Evolutionary conservation across 2,113 vertebrate genomes (phyloP), one percentile per base, ranked within the genome.

Genomic region (Ctenodactylus gundi): DNA sequence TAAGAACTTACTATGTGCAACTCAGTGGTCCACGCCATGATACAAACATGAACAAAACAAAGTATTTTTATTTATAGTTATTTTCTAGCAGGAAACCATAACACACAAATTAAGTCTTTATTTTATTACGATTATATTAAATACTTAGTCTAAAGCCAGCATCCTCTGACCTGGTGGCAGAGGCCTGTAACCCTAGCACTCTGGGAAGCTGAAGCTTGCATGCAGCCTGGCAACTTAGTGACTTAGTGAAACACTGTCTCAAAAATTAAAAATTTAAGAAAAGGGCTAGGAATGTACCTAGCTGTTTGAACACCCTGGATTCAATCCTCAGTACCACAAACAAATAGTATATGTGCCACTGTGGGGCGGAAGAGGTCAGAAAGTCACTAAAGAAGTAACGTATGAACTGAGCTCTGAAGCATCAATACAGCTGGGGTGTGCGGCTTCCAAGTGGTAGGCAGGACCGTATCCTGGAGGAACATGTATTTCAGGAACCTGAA

Each of bases 371-470:
- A 18, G 6, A 53, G 64, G 95, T 60, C 21, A 78, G 36, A 31
- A 91, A 89, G 14, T 85, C 78, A 60, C 73, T 91, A 34, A 88
- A 92, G 39, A 84, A 93, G 36, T 68, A 39, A 51, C 60, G 58
- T 11, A 68, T 25, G 70, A 53, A 65, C 41, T 77, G 25, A 53
- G 58, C 27, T 86, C 58, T 29, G 23, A 89, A 18, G 31, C 44
- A 88, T 60, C 41, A 67, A 41, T 78, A 91, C 67, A 57, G 10
- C 29, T 5, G 36, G 44, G 68, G 18, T 34, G 21, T 14, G 6
- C 17, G 27, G 27, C 23, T 64, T 51, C 62, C 49, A 81, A 34
- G 27, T n/a, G 41, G 21, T 1, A 44, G 11, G 34, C 64, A 31
- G 8, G 17, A 73, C 25, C 55, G 70, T 31, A 60, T 10, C 25